A percentile compares a stretch with the other conserved stretches of the same genome.
Evolutionary conservation across 2,797 vertebrate genomes (phyloP).

Genomic region (Hoplostethus mediterraneus): DNA sequence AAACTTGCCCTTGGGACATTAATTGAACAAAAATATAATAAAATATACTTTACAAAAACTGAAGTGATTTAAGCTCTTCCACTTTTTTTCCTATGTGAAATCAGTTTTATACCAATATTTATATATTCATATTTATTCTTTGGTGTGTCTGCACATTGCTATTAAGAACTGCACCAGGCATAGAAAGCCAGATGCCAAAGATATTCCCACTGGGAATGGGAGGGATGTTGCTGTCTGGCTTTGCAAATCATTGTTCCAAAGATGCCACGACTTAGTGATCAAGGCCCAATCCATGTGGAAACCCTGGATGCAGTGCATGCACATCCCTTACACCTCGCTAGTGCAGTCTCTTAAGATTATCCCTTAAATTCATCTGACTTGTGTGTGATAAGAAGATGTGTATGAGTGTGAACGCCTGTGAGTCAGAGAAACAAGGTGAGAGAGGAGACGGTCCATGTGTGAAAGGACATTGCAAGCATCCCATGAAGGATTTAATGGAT

Average conservation of each 20-base stretch:
- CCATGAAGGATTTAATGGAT: too few relatives aligned
- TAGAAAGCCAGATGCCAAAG: too few relatives aligned
- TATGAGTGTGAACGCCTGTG: background rate
- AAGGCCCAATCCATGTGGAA: background rate
- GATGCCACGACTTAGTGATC: background rate
- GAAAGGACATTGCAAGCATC: too few relatives aligned
- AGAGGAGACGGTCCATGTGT: too few relatives aligned
- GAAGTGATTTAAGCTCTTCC: background rate
- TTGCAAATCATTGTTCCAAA: background rate
- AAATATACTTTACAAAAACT: background rate
- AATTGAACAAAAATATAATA: background rate
- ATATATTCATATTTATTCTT: too few relatives aligned
- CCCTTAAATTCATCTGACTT: slow-evolving; percentile 10
- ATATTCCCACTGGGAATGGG: too few relatives aligned
- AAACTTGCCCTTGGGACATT: background rate
- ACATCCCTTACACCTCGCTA: background rate
- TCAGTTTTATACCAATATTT: too few relatives aligned
- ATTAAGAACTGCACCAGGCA: too few relatives aligned
- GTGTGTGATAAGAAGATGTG: background rate
- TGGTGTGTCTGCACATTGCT: too few relatives aligned
- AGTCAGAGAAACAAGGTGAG: too few relatives aligned
- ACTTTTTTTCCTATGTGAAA: background rate
- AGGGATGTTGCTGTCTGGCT: background rate
- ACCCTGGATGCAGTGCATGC: background rate
- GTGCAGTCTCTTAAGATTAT: background rate